Conservation (phyloP, 2,113 vertebrate genomes). For the Gadus macrocephalus region DNA sequence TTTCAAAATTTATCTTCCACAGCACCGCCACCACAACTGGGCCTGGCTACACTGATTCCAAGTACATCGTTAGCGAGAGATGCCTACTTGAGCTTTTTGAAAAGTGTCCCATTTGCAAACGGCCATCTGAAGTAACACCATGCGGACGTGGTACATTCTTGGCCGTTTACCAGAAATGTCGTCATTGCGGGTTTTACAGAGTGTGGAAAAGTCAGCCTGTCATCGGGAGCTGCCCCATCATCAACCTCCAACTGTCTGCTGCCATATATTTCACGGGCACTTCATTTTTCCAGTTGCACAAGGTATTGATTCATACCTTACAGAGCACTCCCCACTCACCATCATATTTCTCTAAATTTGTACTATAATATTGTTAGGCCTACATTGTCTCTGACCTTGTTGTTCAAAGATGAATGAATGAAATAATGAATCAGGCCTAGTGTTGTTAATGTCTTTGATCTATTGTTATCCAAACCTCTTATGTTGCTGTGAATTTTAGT, state of each 20-base stretch:
- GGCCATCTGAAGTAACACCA: background rate
- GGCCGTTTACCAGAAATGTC: background rate
- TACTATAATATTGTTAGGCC: too few relatives aligned
- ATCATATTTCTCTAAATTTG: too few relatives aligned
- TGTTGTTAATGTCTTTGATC: too few relatives aligned
- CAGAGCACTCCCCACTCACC: too few relatives aligned
- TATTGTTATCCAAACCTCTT: background rate
- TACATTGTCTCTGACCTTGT: background rate
- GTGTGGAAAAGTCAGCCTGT: conserved; percentile 11
- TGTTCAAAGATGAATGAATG: background rate
- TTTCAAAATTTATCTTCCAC: background rate
- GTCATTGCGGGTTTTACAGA: background rate
- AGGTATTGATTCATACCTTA: background rate
- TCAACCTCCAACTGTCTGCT: conserved; percentile 2
- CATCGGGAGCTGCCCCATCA: background rate
- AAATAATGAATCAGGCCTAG: background rate
- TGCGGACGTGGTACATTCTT: conserved; percentile 1
- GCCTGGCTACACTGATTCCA: background rate
- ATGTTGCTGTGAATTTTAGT: background rate
- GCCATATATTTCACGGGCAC: background rate
- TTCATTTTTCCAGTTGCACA: background rate
- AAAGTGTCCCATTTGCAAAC: background rate
- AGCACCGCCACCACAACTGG: background rate
- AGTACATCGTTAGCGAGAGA: conserved; percentile 14
- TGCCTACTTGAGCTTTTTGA: conserved; percentile 4